These are phyloP conservation scores for Cinclus cinclus DNA, from an alignment of 2,113 vertebrate genomes.

Conservation along the genomic window DNA sequence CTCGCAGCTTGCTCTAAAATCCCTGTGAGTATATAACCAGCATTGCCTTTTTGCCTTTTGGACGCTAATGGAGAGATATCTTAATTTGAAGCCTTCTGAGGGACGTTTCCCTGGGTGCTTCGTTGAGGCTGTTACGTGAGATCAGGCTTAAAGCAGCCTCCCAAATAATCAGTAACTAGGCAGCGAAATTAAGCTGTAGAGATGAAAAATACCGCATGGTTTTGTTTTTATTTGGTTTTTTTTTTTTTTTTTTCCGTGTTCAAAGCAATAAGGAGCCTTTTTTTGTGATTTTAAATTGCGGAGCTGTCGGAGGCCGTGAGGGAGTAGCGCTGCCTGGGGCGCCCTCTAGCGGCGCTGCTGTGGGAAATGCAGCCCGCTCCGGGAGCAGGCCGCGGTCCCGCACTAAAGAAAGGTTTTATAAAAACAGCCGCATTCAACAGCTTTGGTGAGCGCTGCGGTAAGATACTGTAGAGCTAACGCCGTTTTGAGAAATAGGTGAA, in stretches of 20 bases:
- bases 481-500: neutral
- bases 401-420: neutral
- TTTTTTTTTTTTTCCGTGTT: neutral
- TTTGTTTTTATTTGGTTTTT: neutral
- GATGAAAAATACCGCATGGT: neutral
- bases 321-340: slow-evolving; percentile 36
- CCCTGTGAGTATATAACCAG: neutral
- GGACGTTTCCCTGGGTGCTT: neutral
- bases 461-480: neutral
- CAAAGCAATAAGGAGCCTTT: neutral
- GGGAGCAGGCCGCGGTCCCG: no score
- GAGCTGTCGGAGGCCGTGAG: neutral
- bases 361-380: neutral
- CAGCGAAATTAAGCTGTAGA: neutral
- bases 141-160: neutral
- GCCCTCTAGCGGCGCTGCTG: slow-evolving; percentile 45
- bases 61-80: neutral
- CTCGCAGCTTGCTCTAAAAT: neutral
- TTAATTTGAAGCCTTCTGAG: neutral
- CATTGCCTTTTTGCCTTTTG: neutral
- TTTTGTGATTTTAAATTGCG: neutral
- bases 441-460: neutral
- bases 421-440: neutral
- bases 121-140: neutral
- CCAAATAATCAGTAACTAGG: neutral